Percentiles rank a stretch among this genome's conserved stretches.
Evolutionary conservation across 2,888 invertebrate genomes (phyloP).

Genomic region (Sthenelais limicola): DNA sequence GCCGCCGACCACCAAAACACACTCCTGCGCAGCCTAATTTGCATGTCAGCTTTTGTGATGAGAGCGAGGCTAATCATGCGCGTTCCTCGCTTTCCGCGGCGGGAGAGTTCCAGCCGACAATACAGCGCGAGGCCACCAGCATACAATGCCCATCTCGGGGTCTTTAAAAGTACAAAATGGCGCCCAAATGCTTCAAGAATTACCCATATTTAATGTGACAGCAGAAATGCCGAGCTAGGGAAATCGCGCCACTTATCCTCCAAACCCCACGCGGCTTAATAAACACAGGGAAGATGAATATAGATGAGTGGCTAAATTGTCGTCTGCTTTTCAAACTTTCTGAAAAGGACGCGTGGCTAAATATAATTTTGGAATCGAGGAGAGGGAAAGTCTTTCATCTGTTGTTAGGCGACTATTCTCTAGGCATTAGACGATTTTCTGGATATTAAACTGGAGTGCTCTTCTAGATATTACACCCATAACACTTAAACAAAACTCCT

Average conservation of each 20-base stretch:
- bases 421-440: constrained; percentile 6
- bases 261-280: constrained; percentile 24
- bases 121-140: not conserved
- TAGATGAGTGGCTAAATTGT: not conserved
- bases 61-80: constrained; percentile 31
- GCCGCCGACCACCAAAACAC: constrained; percentile 33
- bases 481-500: too few relatives aligned
- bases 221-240: not conserved
- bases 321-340: too few relatives aligned
- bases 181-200: constrained; percentile 8
- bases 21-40: constrained; percentile 39
- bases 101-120: not conserved
- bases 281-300: not conserved
- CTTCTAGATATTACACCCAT: too few relatives aligned
- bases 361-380: not conserved
- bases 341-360: constrained; percentile 21
- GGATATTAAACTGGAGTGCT: too few relatives aligned
- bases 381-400: constrained; percentile 20
- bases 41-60: constrained; percentile 32
- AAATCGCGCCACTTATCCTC: constrained; percentile 9
- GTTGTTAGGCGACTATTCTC: constrained; percentile 1
- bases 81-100: constrained; percentile 23
- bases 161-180: constrained; percentile 13
- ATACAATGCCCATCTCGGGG: constrained; percentile 17
- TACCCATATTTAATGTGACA: constrained; percentile 38